Evolutionary conservation across 2,797 vertebrate genomes (phyloP), one percentile per base, ranked within the genome.

Genomic region (Hyperoplus immaculatus): DNA sequence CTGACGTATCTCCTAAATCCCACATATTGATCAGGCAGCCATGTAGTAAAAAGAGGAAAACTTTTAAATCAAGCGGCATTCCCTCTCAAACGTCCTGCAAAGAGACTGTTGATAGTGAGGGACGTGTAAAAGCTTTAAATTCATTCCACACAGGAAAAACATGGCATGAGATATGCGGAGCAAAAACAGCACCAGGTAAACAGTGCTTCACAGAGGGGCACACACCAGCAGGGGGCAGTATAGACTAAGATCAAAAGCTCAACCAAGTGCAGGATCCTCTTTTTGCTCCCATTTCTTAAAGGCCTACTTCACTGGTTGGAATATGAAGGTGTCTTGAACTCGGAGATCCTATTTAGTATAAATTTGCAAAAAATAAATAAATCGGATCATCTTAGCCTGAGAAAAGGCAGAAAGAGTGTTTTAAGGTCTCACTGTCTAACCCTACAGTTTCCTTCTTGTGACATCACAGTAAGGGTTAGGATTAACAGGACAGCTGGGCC

Each of bases 211-310:
- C 15, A 39, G 3, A 36, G 43, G 9, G 60, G 50, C 50, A 38
- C 8, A 8, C 3, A 70, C 91, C 92, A 94, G 80, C 86, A 93
- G 91, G 87, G 47, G 92, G 92, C 93, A 84, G 87, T 78, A 88
- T 46, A 68, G 36, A 66, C 89, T 72, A 61, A 86, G 49, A 63
- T 66, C 16, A 77, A 51, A 69, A 47, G 9, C 36, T 64, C 12
- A 15, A 47, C 4, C 38, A 54, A 41, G 72, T 8, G 41, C 57
- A 73, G 56, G 7, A 14, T 50, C 45, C 9, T 36, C 18, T 67
- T 38, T n/a, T 42, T 8, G 10, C 38, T 39, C 1, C 11, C 5
- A 56, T 72, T 68, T 8, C 50, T 18, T 54, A 81, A 74, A 21
- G 21, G 21, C 10, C 55, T n/a, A 6, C 14, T 21, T 21, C 21